phyloP scores from a whole-genome alignment of 2,888 invertebrate species.

The Palloptera scutellata region DNA sequence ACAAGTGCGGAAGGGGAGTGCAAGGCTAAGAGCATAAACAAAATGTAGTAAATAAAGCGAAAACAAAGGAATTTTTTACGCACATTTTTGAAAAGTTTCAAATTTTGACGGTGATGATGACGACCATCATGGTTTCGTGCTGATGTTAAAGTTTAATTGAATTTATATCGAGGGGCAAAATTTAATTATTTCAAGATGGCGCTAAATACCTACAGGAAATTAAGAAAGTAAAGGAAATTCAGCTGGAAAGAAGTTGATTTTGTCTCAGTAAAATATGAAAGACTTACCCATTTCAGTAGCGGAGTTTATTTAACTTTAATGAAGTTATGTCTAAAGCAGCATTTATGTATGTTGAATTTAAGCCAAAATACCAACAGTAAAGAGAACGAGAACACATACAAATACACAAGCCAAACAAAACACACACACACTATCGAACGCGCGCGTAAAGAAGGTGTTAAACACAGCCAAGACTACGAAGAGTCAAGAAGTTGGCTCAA shows the following conservation, averaged over 20 bases:
- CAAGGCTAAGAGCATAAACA: not conserved
- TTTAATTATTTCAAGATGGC: constrained; percentile 39
- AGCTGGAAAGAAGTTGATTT: constrained; percentile 14
- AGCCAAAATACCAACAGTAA: constrained; percentile 23
- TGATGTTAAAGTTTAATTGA: not conserved
- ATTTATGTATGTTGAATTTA: constrained; percentile 12
- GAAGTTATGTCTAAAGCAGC: not conserved
- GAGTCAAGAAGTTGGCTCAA: not conserved
- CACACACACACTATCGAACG: constrained; percentile 13
- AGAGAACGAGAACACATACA: not conserved
- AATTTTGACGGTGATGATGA: constrained; percentile 14
- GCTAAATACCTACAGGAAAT: constrained; percentile 19
- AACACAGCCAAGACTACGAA: not conserved
- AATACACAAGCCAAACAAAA: not conserved
- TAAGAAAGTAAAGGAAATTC: constrained; percentile 25
- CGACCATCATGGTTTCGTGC: not conserved
- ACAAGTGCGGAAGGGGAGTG: not conserved
- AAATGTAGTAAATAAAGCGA: constrained; percentile 25
- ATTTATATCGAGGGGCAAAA: constrained; percentile 27
- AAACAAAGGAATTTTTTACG: constrained; percentile 27
- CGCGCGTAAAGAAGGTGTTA: constrained; percentile 7
- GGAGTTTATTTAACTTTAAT: constrained; percentile 4
- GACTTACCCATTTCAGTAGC: not conserved
- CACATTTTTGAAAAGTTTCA: constrained; percentile 21
- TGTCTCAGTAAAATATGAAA: constrained; percentile 6